Percentiles rank a stretch among this genome's conserved stretches.
Conservation (phyloP, 1,140 invertebrate genomes). For the Drosophila athabasca region DNA sequence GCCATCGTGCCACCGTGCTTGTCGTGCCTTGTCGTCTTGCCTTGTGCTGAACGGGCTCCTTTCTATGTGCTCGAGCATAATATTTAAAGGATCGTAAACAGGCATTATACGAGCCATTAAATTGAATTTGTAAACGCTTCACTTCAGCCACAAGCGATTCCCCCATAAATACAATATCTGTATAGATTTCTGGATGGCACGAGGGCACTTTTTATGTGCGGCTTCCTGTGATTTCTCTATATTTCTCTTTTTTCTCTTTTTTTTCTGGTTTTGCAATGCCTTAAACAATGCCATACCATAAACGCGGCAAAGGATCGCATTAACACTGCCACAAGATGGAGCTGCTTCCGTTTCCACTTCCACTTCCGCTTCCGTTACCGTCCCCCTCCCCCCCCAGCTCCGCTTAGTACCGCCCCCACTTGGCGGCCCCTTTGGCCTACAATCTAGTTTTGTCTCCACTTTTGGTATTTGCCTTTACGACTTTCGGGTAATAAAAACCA, state of each 20-base stretch:
- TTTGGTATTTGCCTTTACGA: slow-evolving; percentile 50
- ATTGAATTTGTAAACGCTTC: slow-evolving; percentile 74
- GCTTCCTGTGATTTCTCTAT: slow-evolving; percentile 19
- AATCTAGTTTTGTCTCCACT: slow-evolving; percentile 34
- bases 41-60: too few relatives aligned
- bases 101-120: slow-evolving; percentile 73
- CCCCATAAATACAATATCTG: slow-evolving; percentile 11
- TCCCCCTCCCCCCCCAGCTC: background rate
- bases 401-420: too few relatives aligned
- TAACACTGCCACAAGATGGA: slow-evolving; percentile 54
- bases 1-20: slow-evolving; percentile 8
- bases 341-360: slow-evolving; percentile 21
- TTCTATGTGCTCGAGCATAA: slow-evolving; percentile 51
- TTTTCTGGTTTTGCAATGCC: slow-evolving; percentile 36
- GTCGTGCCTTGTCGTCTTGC: background rate
- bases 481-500: slow-evolving; percentile 48
- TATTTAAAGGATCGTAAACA: slow-evolving; percentile 77
- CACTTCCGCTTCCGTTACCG: slow-evolving; percentile 1
- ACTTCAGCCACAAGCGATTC: slow-evolving; percentile 54
- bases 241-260: background rate
- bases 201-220: slow-evolving; percentile 22
- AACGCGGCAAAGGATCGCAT: slow-evolving; percentile 73
- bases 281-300: slow-evolving; percentile 69
- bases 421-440: too few relatives aligned
- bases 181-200: slow-evolving; percentile 33